phyloP scores from a whole-genome alignment of 2,888 invertebrate species.

The Trichopria drosophilae region DNA sequence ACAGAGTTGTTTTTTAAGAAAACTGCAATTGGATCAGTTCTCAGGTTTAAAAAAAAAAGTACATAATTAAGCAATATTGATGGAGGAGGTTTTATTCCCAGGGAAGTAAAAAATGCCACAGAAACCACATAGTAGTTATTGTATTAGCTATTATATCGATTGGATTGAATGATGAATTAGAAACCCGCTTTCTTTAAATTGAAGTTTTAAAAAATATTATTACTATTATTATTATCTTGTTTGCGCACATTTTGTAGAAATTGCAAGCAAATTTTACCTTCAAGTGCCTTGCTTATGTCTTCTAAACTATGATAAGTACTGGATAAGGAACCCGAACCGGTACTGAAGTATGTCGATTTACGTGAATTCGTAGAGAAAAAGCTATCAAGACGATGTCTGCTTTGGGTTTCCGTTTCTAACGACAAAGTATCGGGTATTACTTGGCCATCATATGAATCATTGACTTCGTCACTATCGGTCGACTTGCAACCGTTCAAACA shows the following conservation, averaged over 20 bases:
- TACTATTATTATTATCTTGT: too few relatives aligned
- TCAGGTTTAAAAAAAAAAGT: too few relatives aligned
- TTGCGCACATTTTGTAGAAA: background rate
- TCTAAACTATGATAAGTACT: conserved; percentile 75
- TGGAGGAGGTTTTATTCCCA: too few relatives aligned
- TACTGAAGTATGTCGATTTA: conserved; percentile 78
- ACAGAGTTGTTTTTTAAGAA: background rate
- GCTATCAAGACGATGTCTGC: conserved; percentile 72
- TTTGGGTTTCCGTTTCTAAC: conserved; percentile 58
- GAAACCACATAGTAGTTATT: too few relatives aligned
- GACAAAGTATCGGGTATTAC: conserved; percentile 55
- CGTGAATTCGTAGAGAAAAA: conserved; percentile 82
- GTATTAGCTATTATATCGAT: too few relatives aligned
- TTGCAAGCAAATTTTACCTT: conserved; percentile 50
- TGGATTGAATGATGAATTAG: too few relatives aligned
- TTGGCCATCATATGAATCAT: conserved; percentile 30
- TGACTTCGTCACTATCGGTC: conserved; percentile 35
- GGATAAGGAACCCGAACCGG: conserved; percentile 71
- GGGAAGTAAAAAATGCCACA: too few relatives aligned
- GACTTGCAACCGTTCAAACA: too few relatives aligned
- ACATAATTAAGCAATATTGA: background rate
- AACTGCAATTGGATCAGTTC: background rate
- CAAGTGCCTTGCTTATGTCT: conserved; percentile 57
- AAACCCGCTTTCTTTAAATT: too few relatives aligned
- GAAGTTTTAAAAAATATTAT: too few relatives aligned